A percentile compares a stretch with the other conserved stretches of the same genome.
Evolutionary conservation across 2,888 invertebrate genomes (phyloP).

Genomic region (Coelinius sp.): DNA sequence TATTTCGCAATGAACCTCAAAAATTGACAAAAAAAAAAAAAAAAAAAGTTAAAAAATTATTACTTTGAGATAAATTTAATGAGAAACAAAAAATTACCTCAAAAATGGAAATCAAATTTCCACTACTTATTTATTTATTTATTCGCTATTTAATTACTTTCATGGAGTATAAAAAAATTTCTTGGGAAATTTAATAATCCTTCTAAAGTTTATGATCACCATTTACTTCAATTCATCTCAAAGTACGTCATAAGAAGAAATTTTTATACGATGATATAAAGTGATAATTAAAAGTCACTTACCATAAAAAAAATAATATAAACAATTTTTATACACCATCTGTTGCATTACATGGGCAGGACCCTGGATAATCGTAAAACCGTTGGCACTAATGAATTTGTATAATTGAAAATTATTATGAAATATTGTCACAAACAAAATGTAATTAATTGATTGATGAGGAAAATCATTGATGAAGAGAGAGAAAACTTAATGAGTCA

Average conservation of each 20-base stretch:
- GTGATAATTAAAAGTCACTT: slow-evolving; percentile 6
- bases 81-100: not conserved
- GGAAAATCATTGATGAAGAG: not conserved
- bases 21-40: not conserved
- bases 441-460: not conserved
- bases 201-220: not conserved
- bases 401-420: not conserved
- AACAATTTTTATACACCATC: slow-evolving; percentile 2
- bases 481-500: not conserved
- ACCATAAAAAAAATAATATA: not conserved
- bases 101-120: not conserved
- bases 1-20: not conserved
- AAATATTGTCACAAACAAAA: not conserved
- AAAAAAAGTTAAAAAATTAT: too few relatives aligned
- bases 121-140: slow-evolving; percentile 11
- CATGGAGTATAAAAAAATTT: not conserved
- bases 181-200: not conserved
- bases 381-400: not conserved
- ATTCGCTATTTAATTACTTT: not conserved
- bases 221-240: not conserved
- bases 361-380: not conserved
- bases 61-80: not conserved
- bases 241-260: not conserved
- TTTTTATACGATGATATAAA: not conserved
- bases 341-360: not conserved